Base-by-base conservation (phyloP, 2,888 invertebrate species). In the Melitaea athalia region DNA sequence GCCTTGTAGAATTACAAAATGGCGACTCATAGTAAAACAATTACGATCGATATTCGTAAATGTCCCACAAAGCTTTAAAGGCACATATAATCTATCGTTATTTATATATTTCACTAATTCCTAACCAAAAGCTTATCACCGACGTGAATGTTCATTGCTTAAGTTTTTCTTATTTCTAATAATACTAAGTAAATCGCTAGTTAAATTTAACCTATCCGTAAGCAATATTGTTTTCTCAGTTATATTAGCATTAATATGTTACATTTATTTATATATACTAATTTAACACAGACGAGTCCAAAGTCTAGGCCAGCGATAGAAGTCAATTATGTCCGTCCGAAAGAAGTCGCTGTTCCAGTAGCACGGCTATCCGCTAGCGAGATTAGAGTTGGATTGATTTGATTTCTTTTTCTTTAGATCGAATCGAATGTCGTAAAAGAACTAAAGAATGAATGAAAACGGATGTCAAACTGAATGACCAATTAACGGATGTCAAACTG, bases 1-100 rank as follows among this genome's bases (percentile, higher is more conserved):
- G 86, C 88, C 87, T 80, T 75, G 77, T 79, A 77, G 77, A 69
- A 73, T 80, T 75, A 83, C 84, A 90, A 91, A 84, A 91, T 91
- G 91, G 91, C 90, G 87, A 78, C 81, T 80, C 79, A 83, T 81
- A 69, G 72, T 71, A 66, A 67, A 57, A 64, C 38, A 38, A 7
- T 38, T 45, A 64, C 53, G 65, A 57, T 57, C 47, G 15, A 53
- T 53, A 67, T 52, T 57, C 10, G 14, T 42, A 61, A 31, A 45
- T 70, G 53, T 62, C 31, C 38, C 75, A 73, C 71, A 68, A 76
- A 75, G 76, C 67, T 65, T 57, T 70, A 17, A 24, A 52, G 52
- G 64, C 71, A 72, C 72, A 57, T 49, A 43, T 49, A 50, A 60
- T 49, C 60, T 59, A 68, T 72, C 68, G 59, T 68, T 60, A 10